These are phyloP conservation scores for Spatula clypeata DNA, from an alignment of 2,797 vertebrate species.

Conservation along the genomic window DNA sequence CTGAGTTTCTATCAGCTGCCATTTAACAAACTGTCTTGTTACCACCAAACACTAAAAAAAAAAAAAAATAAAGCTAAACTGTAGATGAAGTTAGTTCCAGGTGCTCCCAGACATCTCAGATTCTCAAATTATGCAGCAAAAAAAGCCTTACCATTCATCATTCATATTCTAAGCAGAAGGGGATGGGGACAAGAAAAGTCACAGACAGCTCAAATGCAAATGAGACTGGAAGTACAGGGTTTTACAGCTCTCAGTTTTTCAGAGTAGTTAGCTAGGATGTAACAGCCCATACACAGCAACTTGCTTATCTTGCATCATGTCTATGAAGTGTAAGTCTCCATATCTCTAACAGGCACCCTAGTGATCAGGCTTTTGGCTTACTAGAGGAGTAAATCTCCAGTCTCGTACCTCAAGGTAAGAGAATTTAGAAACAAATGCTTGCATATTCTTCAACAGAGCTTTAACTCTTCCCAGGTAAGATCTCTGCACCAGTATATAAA, in stretches of 20 bases:
- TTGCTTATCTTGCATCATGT: neutral
- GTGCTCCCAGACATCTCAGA: neutral
- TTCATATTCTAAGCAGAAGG: neutral
- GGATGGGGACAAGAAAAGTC: neutral
- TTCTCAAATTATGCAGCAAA: neutral
- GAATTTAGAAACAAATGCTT: neutral
- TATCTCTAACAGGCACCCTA: neutral
- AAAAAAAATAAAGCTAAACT: neutral
- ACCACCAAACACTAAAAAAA: neutral
- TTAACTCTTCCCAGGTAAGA: neutral
- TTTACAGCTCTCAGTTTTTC: neutral
- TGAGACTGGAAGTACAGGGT: neutral
- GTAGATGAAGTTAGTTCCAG: neutral
- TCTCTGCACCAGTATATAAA: neutral
- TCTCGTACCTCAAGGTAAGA: neutral
- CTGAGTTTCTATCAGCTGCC: neutral
- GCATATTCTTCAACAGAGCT: neutral
- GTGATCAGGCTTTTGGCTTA: neutral
- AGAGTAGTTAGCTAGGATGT: neutral
- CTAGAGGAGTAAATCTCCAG: neutral
- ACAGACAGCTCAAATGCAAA: neutral
- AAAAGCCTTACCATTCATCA: neutral
- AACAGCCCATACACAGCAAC: accelerated
- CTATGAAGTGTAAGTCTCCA: neutral
- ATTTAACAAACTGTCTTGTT: neutral